Evolutionary conservation across 1,140 invertebrate species (phyloP).

Genomic region (Apis dorsata): DNA sequence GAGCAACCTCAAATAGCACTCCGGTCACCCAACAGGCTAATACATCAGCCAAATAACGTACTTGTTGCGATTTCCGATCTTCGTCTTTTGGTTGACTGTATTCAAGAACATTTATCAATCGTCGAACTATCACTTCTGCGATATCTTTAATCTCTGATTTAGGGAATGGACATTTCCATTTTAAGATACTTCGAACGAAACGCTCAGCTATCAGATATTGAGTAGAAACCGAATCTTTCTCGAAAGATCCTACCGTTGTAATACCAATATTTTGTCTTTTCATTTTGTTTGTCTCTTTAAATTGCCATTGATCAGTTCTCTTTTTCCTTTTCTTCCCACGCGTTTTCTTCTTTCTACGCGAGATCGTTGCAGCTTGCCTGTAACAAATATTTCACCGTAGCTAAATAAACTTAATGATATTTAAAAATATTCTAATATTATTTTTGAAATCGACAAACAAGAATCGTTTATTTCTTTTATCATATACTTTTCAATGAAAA

Average conservation of each 20-base stretch:
- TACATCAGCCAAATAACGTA: slow-evolving; percentile 71
- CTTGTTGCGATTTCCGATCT: slow-evolving; percentile 73
- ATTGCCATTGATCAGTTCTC: slow-evolving; percentile 3
- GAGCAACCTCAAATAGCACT: slow-evolving; percentile 68
- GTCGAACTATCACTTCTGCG: slow-evolving; percentile 67
- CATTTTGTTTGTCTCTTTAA: slow-evolving; percentile 11
- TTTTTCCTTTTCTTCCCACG: slow-evolving; percentile 43
- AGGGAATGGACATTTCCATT: slow-evolving; percentile 64
- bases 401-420: too few relatives aligned
- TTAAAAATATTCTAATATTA: background rate
- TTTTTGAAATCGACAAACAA: background rate
- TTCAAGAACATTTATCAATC: slow-evolving; percentile 63
- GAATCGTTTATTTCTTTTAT: background rate
- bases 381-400: background rate
- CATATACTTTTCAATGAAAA: background rate
- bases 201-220: slow-evolving; percentile 73
- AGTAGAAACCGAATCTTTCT: slow-evolving; percentile 64
- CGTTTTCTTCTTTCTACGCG: slow-evolving; percentile 53
- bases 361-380: slow-evolving; percentile 69
- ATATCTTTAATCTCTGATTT: slow-evolving; percentile 72
- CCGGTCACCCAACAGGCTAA: slow-evolving; percentile 75
- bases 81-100: slow-evolving; percentile 51
- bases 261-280: background rate
- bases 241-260: slow-evolving; percentile 20
- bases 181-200: slow-evolving; percentile 74